Evolutionary conservation across 2,113 vertebrate genomes (phyloP).

Genomic region (Urocynchramus pylzowi): DNA sequence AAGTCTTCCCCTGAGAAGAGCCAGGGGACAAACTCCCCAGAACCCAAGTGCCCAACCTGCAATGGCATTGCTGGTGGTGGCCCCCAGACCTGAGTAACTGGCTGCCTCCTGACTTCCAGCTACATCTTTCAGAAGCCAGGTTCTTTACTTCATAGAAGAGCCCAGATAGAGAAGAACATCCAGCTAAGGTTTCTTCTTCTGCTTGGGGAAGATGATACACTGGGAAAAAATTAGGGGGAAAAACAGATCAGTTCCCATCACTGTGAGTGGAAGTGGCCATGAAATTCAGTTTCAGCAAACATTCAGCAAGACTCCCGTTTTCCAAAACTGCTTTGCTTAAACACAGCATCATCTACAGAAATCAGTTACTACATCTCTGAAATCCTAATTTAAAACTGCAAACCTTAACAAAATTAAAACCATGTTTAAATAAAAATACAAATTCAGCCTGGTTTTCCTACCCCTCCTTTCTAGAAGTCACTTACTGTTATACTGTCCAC

Average conservation of each 20-base stretch:
- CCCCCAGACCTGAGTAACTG: neutral
- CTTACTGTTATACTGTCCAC: neutral
- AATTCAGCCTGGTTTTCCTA: neutral
- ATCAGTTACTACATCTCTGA: neutral
- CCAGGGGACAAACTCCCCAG: neutral
- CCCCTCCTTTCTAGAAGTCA: neutral
- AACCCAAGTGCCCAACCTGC: neutral
- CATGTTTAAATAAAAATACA: neutral
- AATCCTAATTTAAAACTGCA: neutral
- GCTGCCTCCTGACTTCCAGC: neutral
- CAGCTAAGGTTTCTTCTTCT: neutral
- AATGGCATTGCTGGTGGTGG: neutral
- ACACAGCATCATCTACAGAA: neutral
- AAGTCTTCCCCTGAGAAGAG: neutral
- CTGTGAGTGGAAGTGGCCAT: neutral
- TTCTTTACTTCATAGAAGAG: neutral
- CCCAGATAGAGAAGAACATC: neutral
- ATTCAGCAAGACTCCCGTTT: neutral
- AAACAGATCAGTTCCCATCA: neutral
- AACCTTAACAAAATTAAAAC: neutral
- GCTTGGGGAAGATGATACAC: neutral
- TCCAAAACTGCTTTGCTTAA: neutral
- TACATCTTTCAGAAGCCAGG: neutral
- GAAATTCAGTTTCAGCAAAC: neutral
- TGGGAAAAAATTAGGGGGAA: neutral